Evolutionary conservation across 2,113 vertebrate genomes (phyloP).

Genomic region (Halcyon malimbica): DNA sequence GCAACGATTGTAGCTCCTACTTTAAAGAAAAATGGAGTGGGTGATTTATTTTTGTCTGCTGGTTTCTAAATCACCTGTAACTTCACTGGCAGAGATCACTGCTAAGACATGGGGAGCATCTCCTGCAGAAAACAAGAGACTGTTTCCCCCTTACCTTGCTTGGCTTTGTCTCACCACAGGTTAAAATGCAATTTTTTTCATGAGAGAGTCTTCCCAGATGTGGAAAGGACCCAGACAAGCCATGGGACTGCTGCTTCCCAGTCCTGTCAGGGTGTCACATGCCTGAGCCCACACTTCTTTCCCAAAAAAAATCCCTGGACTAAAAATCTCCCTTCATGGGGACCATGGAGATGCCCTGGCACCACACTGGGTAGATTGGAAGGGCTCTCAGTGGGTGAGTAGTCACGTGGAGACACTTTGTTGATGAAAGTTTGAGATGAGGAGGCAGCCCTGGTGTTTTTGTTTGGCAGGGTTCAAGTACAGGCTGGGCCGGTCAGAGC

Average conservation of each 20-base stretch:
- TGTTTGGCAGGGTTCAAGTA: background rate
- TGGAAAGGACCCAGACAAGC: background rate
- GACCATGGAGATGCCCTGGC: background rate
- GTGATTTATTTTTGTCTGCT: background rate
- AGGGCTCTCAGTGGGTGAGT: rapidly evolving
- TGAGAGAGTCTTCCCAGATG: background rate
- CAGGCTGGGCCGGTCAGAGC: background rate
- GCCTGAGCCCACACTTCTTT: background rate
- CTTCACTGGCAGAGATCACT: background rate
- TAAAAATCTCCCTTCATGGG: background rate
- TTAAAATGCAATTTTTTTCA: rapidly evolving
- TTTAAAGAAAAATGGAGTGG: background rate
- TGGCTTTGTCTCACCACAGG: rapidly evolving
- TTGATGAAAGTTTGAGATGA: background rate
- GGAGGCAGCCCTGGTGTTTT: background rate
- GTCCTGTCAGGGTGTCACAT: background rate
- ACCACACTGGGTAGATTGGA: rapidly evolving
- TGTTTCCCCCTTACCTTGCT: background rate
- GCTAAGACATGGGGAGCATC: background rate
- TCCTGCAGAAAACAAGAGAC: background rate
- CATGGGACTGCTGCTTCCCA: background rate
- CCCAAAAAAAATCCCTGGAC: background rate
- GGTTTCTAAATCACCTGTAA: background rate
- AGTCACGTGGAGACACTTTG: background rate
- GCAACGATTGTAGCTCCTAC: background rate